Evolutionary conservation across 2,888 invertebrate species (phyloP).

Genomic region (Cataglyphis altisquamis): DNA sequence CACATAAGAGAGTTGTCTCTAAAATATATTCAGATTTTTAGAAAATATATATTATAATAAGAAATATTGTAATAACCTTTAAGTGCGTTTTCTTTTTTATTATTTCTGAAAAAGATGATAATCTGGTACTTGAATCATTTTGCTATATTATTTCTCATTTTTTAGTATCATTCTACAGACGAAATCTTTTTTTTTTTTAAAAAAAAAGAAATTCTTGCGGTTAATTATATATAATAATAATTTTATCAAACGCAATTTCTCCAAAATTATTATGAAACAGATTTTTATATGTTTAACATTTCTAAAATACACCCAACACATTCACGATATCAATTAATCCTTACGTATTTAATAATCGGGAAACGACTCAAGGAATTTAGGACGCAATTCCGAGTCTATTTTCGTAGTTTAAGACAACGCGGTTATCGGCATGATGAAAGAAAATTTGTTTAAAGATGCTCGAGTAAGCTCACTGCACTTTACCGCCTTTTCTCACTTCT

Average conservation of each 20-base stretch:
- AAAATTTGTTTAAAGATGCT: conserved; percentile 46
- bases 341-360: not conserved
- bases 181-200: not conserved
- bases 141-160: not conserved
- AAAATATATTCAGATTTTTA: not conserved
- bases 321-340: not conserved
- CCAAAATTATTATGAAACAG: not conserved
- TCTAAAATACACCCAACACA: not conserved
- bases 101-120: not conserved
- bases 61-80: not conserved
- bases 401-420: conserved; percentile 12
- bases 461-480: conserved; percentile 20
- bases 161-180: not conserved
- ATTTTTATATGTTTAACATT: not conserved
- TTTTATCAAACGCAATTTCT: not conserved
- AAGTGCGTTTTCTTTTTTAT: too few species aligned
- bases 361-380: conserved; percentile 29
- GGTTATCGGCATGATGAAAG: conserved; percentile 22
- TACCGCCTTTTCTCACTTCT: conserved; percentile 16
- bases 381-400: conserved; percentile 33
- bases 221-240: not conserved
- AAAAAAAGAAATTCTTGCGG: not conserved
- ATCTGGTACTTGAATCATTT: not conserved
- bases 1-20: not conserved
- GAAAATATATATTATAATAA: not conserved